Base-by-base conservation (phyloP, 2,797 vertebrate species). In the Danio albolineatus region DNA sequence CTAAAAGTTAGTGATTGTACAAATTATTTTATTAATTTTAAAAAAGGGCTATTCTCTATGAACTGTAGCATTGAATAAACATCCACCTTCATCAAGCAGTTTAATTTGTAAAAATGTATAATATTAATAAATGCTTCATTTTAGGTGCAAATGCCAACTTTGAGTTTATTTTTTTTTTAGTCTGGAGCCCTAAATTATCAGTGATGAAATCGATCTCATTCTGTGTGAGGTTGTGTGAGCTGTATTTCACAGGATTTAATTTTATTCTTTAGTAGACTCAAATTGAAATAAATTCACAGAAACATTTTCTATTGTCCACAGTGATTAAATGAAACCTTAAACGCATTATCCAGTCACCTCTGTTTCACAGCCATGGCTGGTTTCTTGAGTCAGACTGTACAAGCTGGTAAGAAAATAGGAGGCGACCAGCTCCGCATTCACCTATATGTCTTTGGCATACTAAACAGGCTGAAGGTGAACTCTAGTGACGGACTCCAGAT, bases 261-360 rank as follows among this genome's bases (percentile, higher is more conserved):
- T 83, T 88, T 89, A 90, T 93, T 91, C 85, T 85, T 88, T 90
- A 93, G 74, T 76, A 39, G 76, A 64, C 79, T 76, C 70, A 88
- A 60, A 87, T 84, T 84, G 61, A 85, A 61, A 78, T 44, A 16
- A 84, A 85, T 79, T 81, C 54, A 79, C 48, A 81, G 75, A 79
- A 86, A 90, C 86, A 14, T 49, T 83, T 83, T 53, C 83, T 85
- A 85, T 87, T 73, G 66, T 54, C 81, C 19, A 74, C 73, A 79
- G 83, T 87, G 88, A 92, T 89, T 89, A 85, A 92, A 90, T 86
- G 80, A 87, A 91, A 89, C 79, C 73, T 89, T 90, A 87, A 89
- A 84, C 74, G 17, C 12, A 41, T 43, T 43, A 57, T 79, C 76
- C 38, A 43, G n/a, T 62, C 67, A 57, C 48, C 80, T 81, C 79